Base-by-base conservation (phyloP, 2,113 vertebrate species). In the Tachuris rubrigastra region DNA sequence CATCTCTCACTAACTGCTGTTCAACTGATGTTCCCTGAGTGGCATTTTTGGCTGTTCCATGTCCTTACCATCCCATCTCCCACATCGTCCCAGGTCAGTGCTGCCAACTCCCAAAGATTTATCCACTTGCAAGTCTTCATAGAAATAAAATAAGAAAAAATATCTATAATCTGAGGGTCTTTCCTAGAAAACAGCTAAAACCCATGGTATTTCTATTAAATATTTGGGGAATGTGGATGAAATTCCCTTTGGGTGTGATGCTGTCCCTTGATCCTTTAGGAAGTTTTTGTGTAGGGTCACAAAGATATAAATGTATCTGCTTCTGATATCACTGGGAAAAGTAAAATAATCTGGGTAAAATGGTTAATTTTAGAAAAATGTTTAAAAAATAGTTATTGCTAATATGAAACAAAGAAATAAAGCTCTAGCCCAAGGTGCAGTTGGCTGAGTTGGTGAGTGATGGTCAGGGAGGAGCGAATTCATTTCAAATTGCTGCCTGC, bases 41-140 rank as follows among this genome's bases (percentile, higher is more conserved):
- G 10, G 5, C 17, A 11, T 22, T 2, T 10, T 8, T 22, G 50
- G 42, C 50, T 15, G 1, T 5, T 20, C 33, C n/a, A 19, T 23
- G 2, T n/a, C 55, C 65, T 44, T 56, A 4, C 30, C 4, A 3
- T 31, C 19, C 7, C 31, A 2, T 1, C 14, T 35, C n/a, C 52
- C 0, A 0, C 3, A 6, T 28, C 20, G 30, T 31, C 53, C 33
- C 14, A 28, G 24, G 11, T 10, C 47, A 14, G 1, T 2, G 12
- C 56, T 59, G 30, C 2, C 1, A 47, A 0, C 10, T 66, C 20
- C 46, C 37, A 24, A 55, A 18, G 49, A 14, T 11, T 58, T 42
- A 12, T 28, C 13, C 49, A 31, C 12, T 62, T 39, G 22, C n/a
- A 31, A 49, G 27, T 18, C 12, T 27, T 46, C 15, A 3, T 0